Conservation (phyloP, 2,113 vertebrate genomes). For the Campylomormyrus numenius region DNA sequence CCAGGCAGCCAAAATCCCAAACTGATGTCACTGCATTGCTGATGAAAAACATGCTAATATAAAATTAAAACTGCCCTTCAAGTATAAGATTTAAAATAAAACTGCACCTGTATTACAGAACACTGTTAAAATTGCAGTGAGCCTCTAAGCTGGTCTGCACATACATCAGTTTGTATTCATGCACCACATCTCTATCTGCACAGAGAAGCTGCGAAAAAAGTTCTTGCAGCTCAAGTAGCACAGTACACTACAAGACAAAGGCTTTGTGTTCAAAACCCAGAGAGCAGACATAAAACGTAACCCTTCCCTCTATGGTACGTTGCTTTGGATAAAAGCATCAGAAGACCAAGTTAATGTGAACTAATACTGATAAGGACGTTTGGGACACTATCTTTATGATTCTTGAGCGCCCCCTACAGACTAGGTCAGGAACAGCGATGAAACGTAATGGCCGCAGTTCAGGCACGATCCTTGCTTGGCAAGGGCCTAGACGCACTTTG, state of each 20-base stretch:
- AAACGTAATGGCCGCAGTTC: neutral
- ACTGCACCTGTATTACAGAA: neutral
- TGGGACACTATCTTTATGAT: neutral
- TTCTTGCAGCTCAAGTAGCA: neutral
- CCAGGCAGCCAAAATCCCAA: neutral
- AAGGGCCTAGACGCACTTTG: neutral
- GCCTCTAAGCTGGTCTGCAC: neutral
- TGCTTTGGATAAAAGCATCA: neutral
- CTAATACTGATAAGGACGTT: neutral
- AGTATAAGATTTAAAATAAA: neutral
- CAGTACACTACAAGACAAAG: neutral
- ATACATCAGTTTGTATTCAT: neutral
- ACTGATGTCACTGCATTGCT: neutral
- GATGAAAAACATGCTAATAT: neutral
- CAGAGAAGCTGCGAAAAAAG: neutral
- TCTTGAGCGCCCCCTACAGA: neutral
- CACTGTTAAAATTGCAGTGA: neutral
- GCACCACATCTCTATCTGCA: neutral
- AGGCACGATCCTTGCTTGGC: neutral
- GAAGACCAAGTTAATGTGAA: neutral
- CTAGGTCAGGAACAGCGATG: neutral
- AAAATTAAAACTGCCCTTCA: neutral
- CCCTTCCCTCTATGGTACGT: neutral
- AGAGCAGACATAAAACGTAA: neutral
- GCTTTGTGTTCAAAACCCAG: neutral